Evolutionary conservation across 1,140 invertebrate genomes (phyloP), one percentile per base, ranked within the genome.

Genomic region (Luehdorfia chinensis): DNA sequence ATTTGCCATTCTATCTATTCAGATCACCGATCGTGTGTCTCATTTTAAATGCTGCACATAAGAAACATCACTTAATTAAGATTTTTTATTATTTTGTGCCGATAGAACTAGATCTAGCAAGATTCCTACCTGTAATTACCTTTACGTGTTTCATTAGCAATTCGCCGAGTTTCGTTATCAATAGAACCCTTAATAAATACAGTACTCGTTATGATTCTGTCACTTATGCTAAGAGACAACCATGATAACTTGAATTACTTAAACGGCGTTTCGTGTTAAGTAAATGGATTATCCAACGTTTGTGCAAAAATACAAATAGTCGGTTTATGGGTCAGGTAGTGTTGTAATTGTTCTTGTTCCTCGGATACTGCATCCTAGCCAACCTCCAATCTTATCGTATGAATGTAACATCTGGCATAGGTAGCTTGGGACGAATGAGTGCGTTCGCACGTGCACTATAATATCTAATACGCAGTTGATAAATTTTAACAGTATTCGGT

Each of bases 41-140:
- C 47, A 59, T 49, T 62, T 59, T 37, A 55, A 50, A 54, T 23
- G 25, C 31, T 47, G 27, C 45, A 46, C 53, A 49, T 53, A 46
- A 59, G 47, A 60, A 65, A 61, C 50, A 51, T 64, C 62, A 64
- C 53, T 71, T 73, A 55, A 75, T 73, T 59, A 54, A 46, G 45
- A 52, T 49, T 53, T 47, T 44, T 50, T 19, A 39, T 53, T 55
- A 59, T 47, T 27, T 46, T 16, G 36, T 36, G 31, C 16, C 30
- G 19, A 59, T 49, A 39, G 43, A 54, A 50, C 43, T 45, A 50
- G 44, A 31, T 50, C 37, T 52, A 30, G 51, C 41, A 31, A 43
- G 27, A 51, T 45, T 30, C 16, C 15, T 47, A 21, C 9, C 13
- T 25, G 3, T 44, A 57, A 44, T 25, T 53, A 53, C 33, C 30